These are phyloP conservation scores for Megaceryle torquata DNA, from an alignment of 2,113 vertebrate genomes.

Conservation along the genomic window DNA sequence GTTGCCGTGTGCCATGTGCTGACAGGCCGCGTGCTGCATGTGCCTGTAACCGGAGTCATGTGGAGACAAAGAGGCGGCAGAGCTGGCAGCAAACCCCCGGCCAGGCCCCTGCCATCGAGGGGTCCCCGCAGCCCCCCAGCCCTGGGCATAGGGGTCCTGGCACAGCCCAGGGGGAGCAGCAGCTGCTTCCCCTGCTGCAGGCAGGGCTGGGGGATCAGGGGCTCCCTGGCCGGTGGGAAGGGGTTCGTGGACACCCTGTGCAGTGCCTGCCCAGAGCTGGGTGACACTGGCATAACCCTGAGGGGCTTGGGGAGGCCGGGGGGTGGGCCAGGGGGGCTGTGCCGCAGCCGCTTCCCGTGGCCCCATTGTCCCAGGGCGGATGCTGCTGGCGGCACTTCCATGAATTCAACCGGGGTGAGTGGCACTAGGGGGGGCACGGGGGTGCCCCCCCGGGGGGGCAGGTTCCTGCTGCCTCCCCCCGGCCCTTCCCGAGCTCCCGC, in stretches of 20 bases:
- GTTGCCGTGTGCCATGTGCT: not conserved
- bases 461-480: too few species aligned
- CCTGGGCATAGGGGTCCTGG: not conserved
- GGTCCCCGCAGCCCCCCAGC: not conserved
- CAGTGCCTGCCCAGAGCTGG: not conserved
- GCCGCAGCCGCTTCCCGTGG: not conserved
- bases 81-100: not conserved
- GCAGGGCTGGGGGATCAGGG: not conserved
- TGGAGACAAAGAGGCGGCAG: not conserved
- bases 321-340: not conserved
- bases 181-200: not conserved
- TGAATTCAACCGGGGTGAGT: not conserved
- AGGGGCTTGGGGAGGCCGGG: not conserved
- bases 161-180: not conserved
- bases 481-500: too few species aligned
- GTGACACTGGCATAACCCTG: not conserved
- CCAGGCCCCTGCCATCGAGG: not conserved
- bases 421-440: not conserved
- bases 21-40: not conserved
- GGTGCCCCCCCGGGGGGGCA: not conserved
- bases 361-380: not conserved
- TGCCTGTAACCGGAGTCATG: not conserved
- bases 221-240: not conserved
- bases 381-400: not conserved
- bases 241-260: not conserved